Evolutionary conservation across 2,797 vertebrate genomes (phyloP), one percentile per base, ranked within the genome.

Genomic region (Rhyacichthys aspro): DNA sequence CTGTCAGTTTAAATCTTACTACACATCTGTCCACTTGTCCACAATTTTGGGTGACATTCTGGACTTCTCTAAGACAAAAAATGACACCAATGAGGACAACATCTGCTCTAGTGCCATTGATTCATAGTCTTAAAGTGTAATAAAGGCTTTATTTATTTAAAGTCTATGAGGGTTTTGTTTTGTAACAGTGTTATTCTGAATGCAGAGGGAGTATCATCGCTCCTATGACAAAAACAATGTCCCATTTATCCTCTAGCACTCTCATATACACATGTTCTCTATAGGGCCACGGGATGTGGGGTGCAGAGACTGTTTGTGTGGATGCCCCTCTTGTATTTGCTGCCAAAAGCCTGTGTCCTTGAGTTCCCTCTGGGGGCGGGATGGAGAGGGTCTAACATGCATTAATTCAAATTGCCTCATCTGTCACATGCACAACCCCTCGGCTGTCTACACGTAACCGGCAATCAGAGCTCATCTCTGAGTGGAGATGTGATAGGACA

Each of bases 271-370:
- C 57, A 66, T 42, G 17, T 48, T 28, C 41, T 18, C 38, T 66
- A 48, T 44, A 62, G 55, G 59, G 45, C 28, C 39, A 64, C 19
- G 57, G 70, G 28, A 62, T 55, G 50, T 36, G 39, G 50, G 17
- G 46, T 32, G 23, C 38, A 8, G n/a, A 4, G 33, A 36, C 1
- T 7, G 69, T 68, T n/a, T n/a, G n/a, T n/a, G n/a, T n/a, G n/a
- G n/a, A n/a, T n/a, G n/a, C n/a, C 68, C 60, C 54, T 61, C 78
- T 81, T 83, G 84, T 70, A 86, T 86, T 81, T 86, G 69, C 70
- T 88, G 62, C 73, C 77, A 76, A 79, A 79, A 78, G 69, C 69
- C 78, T 83, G 80, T 83, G 86, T 81, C 88, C 75, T 84, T 86
- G 81, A 78, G 63, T 80, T 70, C n/a, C 74, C 82, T 78, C 64